Percentiles rank a stretch among this genome's conserved stretches.
These are phyloP conservation scores for Philopotamus ludificatus DNA, from an alignment of 1,140 invertebrate species.

Conservation along the genomic window DNA sequence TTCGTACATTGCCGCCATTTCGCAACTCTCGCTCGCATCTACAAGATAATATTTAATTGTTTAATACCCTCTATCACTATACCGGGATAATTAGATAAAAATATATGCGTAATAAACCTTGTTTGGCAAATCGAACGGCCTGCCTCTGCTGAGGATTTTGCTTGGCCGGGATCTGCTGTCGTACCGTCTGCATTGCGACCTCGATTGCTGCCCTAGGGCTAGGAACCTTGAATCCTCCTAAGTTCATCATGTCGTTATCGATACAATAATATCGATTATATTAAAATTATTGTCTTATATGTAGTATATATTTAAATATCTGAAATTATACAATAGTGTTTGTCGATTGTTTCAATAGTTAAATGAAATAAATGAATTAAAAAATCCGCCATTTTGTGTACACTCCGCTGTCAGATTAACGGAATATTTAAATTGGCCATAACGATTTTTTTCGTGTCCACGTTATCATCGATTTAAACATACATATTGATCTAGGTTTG, in stretches of 20 bases:
- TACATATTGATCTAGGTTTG: too few relatives aligned
- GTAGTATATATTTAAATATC: not conserved
- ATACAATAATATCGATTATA: not conserved
- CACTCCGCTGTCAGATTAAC: too few relatives aligned
- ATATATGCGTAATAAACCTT: conserved; percentile 54
- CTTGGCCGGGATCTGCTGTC: conserved; percentile 73
- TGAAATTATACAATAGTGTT: too few relatives aligned
- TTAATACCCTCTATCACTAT: not conserved
- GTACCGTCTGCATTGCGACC: conserved; percentile 76
- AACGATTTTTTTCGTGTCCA: too few relatives aligned
- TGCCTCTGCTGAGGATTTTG: conserved; percentile 58
- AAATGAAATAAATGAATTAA: too few relatives aligned
- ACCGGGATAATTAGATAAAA: conserved; percentile 22
- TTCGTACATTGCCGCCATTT: conserved; percentile 54
- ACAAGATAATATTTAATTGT: not conserved
- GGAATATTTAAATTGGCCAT: too few relatives aligned
- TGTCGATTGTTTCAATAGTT: too few relatives aligned
- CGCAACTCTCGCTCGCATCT: conserved; percentile 54
- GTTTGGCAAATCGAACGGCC: conserved; percentile 62
- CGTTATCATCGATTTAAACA: too few relatives aligned
- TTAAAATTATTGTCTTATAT: not conserved
- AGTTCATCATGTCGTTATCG: conserved; percentile 31
- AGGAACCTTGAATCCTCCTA: conserved; percentile 65
- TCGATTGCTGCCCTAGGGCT: conserved; percentile 72
- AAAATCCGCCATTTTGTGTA: too few relatives aligned